Evolutionary conservation across 2,888 invertebrate genomes (phyloP), one percentile per base, ranked within the genome.

Genomic region (Drosophila subquinaria): DNA sequence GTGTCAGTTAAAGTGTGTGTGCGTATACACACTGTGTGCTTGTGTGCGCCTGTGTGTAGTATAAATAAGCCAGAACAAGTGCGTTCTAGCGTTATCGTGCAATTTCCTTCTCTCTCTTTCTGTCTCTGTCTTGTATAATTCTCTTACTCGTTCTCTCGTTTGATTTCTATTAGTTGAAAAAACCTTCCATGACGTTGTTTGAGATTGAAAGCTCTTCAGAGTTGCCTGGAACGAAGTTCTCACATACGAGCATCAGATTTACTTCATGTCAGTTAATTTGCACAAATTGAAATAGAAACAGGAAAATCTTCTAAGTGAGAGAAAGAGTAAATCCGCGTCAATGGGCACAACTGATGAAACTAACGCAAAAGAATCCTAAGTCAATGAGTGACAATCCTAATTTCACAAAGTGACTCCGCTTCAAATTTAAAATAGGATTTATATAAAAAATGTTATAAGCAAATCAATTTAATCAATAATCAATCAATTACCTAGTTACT

Each of bases 71-170:
- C 77, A 70, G 52, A 50, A 72, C 67, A 80, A 80, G 77, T 80
- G 81, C 67, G 77, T 64, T 70, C 73, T 80, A 73, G 75, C 74
- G 81, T 82, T 85, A 85, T 88, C 76, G 69, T 74, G 72, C 75
- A 75, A 79, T 82, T 83, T 79, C 69, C 75, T 56, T 53, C 27
- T 3, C 42, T 5, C 27, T 55, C 20, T 8, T 13, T 20, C 33
- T 50, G n/a, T 38, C 35, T 11, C 27, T 36, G 13, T n/a, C 5
- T 1, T 36, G 13, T n/a, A 56, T 50, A 51, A 47, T 43, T 35
- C 43, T 38, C 30, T 33, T 15, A 47, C 47, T 36, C 17, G 17
- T 27, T 47, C 27, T 4, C 17, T 10, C 52, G 40, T 63, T 59
- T 70, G 66, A 78, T 71, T 75, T 75, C 63, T 55, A 51, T 65